These are phyloP conservation scores for Sycophila texana DNA, from an alignment of 2,888 invertebrate species.

Conservation along the genomic window DNA sequence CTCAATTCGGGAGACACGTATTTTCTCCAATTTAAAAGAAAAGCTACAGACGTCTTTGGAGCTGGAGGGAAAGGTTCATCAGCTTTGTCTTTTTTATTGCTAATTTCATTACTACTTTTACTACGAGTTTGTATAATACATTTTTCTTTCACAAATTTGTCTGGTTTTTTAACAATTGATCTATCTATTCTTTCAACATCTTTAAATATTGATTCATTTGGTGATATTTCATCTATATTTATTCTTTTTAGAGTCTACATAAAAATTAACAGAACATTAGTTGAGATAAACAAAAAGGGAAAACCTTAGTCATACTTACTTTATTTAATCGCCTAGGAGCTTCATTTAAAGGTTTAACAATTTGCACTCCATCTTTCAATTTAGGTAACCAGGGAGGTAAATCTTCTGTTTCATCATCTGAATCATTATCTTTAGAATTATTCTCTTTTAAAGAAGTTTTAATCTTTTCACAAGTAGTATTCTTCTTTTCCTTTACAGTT, in stretches of 20 bases:
- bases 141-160: neutral
- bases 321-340: slow-evolving; percentile 82
- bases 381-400: slow-evolving; percentile 76
- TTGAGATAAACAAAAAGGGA: no score
- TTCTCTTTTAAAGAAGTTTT: slow-evolving; percentile 30
- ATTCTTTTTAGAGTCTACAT: slow-evolving; percentile 78
- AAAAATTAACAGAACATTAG: slow-evolving; percentile 63
- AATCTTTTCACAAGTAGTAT: neutral
- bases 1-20: slow-evolving; percentile 76
- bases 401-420: slow-evolving; percentile 57
- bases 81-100: slow-evolving; percentile 58
- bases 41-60: slow-evolving; percentile 82
- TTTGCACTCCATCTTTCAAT: slow-evolving; percentile 71
- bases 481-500: neutral
- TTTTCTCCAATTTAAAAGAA: slow-evolving; percentile 81
- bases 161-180: slow-evolving; percentile 11
- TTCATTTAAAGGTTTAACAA: slow-evolving; percentile 78
- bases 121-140: slow-evolving; percentile 2
- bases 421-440: slow-evolving; percentile 14
- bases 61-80: slow-evolving; percentile 69
- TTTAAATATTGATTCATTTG: slow-evolving; percentile 54
- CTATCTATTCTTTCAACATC: slow-evolving; percentile 54
- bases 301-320: slow-evolving; percentile 70
- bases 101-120: slow-evolving; percentile 32
- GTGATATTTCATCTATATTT: slow-evolving; percentile 75